Percentiles rank a stretch among this genome's conserved stretches.
These are phyloP conservation scores for Petrocephalus schoutedeni DNA, from an alignment of 2,797 vertebrate species.

Conservation along the genomic window DNA sequence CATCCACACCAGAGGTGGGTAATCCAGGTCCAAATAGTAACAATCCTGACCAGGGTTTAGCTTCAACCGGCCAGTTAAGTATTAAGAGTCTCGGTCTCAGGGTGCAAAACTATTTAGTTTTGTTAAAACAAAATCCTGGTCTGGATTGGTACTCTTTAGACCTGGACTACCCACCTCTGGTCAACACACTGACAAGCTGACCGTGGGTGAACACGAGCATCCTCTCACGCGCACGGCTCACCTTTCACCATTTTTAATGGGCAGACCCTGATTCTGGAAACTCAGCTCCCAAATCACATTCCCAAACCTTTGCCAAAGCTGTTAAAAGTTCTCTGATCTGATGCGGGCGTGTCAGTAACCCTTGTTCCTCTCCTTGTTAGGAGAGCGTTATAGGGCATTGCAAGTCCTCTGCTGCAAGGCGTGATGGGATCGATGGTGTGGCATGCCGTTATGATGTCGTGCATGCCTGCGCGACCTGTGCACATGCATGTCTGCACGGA, in stretches of 20 bases:
- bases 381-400: background rate
- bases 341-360: background rate
- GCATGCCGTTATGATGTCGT: background rate
- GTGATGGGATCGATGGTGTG: conserved; percentile 24
- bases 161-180: too few relatives aligned
- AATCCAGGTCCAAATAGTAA: too few relatives aligned
- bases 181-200: background rate
- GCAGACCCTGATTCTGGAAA: background rate
- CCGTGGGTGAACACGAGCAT: background rate
- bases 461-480: background rate
- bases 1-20: background rate
- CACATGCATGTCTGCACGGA: background rate
- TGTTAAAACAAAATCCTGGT: too few relatives aligned
- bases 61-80: too few relatives aligned
- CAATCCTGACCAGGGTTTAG: too few relatives aligned
- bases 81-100: too few relatives aligned
- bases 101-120: too few relatives aligned
- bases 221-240: background rate
- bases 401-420: conserved; percentile 15
- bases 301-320: background rate
- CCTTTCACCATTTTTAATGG: background rate
- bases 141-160: too few relatives aligned
- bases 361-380: background rate
- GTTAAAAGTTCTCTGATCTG: background rate
- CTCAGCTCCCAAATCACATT: background rate